Percentiles rank a stretch among this genome's conserved stretches.
Conservation (phyloP, 2,888 invertebrate species). For the Lycophotia porphyrea region DNA sequence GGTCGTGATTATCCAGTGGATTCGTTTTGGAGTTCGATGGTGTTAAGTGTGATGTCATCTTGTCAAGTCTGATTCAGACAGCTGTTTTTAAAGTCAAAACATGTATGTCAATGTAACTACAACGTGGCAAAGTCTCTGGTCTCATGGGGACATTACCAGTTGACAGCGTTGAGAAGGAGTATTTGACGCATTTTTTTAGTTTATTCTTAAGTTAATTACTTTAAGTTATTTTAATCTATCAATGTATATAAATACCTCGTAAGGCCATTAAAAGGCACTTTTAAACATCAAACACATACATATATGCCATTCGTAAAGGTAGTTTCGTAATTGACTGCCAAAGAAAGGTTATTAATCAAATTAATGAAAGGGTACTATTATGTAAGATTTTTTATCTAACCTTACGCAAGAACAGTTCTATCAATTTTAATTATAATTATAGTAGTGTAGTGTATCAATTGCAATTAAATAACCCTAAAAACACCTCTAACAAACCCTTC, state of each 20-base stretch:
- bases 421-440: not conserved
- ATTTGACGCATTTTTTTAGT: no score
- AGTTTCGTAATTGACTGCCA: no score
- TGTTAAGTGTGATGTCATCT: not conserved
- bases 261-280: not conserved
- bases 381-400: no score
- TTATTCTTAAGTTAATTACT: no score
- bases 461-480: constrained; percentile 6
- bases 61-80: not conserved
- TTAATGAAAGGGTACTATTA: not conserved
- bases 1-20: not conserved
- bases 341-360: no score
- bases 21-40: not conserved
- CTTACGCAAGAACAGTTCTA: no score
- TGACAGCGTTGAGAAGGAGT: no score
- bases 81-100: not conserved
- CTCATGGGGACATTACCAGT: no score
- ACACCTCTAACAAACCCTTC: no score
- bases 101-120: not conserved
- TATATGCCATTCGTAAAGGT: not conserved
- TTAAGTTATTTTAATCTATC: no score
- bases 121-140: no score
- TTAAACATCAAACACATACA: not conserved
- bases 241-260: no score
- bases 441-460: not conserved